phyloP scores from a whole-genome alignment of 2,113 vertebrate genomes.

The Leptobrachium leishanense region DNA sequence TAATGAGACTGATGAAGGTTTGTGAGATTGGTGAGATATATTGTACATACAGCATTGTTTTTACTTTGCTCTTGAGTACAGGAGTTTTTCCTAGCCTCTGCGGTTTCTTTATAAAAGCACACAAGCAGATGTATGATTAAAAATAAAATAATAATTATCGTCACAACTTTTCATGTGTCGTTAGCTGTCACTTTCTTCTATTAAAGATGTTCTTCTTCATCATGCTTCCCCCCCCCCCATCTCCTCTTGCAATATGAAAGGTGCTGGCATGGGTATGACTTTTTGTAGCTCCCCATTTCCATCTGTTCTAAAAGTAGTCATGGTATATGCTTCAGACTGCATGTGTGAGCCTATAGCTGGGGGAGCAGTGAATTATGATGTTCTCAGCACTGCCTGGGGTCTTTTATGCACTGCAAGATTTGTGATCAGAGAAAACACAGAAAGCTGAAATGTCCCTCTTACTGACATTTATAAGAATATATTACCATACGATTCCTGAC shows the following conservation, averaged over 20 bases:
- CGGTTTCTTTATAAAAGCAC: too few relatives aligned
- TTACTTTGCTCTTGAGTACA: too few relatives aligned
- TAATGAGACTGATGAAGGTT: too few relatives aligned
- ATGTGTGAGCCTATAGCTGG: neutral
- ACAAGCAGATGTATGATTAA: too few relatives aligned
- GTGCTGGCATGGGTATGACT: neutral
- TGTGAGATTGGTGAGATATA: too few relatives aligned
- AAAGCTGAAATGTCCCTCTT: neutral
- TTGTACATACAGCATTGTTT: too few relatives aligned
- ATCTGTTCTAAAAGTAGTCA: neutral
- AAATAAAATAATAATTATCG: too few relatives aligned
- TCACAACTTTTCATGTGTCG: too few relatives aligned
- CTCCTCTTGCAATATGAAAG: neutral
- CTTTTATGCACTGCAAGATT: neutral
- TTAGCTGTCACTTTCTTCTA: too few relatives aligned
- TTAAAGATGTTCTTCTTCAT: too few relatives aligned
- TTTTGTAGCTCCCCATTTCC: neutral
- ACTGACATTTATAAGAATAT: neutral
- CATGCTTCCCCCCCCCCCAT: too few relatives aligned
- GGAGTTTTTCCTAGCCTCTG: too few relatives aligned
- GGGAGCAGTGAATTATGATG: neutral
- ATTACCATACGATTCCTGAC: neutral
- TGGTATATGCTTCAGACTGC: neutral
- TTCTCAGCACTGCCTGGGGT: neutral
- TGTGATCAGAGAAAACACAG: neutral